Evolutionary conservation across 30 jellyfish, hydroid and myxozoan genomes (phyloP).

Genomic region (Turritopsis dohrnii): DNA sequence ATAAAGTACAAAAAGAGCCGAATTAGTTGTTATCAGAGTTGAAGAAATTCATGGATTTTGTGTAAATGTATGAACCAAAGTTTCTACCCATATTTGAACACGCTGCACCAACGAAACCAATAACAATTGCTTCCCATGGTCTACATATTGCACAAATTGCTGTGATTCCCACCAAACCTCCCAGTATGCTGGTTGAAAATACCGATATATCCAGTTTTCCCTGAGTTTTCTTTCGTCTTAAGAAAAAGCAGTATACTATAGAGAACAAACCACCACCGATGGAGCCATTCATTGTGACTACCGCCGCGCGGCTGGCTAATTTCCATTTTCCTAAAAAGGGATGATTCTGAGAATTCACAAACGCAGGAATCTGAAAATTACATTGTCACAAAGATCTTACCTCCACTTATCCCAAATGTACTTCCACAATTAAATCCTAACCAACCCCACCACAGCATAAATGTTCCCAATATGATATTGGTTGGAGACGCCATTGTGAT

Average conservation of each 20-base stretch:
- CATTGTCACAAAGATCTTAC: background rate
- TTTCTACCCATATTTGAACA: background rate
- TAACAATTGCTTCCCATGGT: slow-evolving; percentile 41
- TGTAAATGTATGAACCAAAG: background rate
- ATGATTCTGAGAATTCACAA: too few species aligned
- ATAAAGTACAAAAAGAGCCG: too few species aligned
- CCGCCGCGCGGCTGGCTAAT: slow-evolving; percentile 44
- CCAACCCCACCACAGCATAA: slow-evolving; percentile 58
- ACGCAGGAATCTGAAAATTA: background rate
- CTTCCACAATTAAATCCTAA: slow-evolving; percentile 44
- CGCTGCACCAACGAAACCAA: slow-evolving; percentile 27
- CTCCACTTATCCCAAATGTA: slow-evolving; percentile 42
- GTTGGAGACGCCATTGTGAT: slow-evolving; percentile 35
- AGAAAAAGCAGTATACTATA: background rate
- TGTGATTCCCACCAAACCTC: slow-evolving; percentile 33
- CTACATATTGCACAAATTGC: slow-evolving; percentile 37
- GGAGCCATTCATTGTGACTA: slow-evolving; percentile 23
- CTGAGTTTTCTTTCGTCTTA: slow-evolving; percentile 8
- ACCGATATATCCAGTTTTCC: slow-evolving; percentile 46
- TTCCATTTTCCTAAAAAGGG: slow-evolving; percentile 27
- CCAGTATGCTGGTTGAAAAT: slow-evolving; percentile 21
- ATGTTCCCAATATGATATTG: slow-evolving; percentile 29
- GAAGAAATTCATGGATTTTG: too few species aligned
- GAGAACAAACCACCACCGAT: slow-evolving; percentile 27
- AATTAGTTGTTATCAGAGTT: too few species aligned